These are phyloP conservation scores for Xiphorhynchus elegans DNA, from an alignment of 2,113 vertebrate species.

Conservation along the genomic window DNA sequence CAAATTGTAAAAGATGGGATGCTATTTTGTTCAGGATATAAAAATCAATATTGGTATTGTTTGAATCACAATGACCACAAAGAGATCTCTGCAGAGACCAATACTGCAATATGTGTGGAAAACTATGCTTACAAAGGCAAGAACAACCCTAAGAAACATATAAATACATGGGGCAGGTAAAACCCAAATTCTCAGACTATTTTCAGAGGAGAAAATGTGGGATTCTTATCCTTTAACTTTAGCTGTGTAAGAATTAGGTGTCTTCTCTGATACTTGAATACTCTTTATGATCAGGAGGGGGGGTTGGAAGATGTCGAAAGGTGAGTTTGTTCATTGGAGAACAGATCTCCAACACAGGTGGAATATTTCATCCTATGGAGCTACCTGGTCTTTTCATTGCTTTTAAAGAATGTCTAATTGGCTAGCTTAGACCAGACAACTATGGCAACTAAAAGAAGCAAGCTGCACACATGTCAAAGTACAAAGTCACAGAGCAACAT, in stretches of 20 bases:
- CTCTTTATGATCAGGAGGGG: neutral
- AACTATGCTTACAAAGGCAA: neutral
- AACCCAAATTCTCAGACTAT: neutral
- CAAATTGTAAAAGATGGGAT: neutral
- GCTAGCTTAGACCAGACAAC: neutral
- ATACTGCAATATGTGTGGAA: neutral
- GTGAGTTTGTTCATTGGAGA: neutral
- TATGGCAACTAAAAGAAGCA: neutral
- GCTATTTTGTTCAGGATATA: neutral
- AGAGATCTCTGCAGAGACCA: neutral
- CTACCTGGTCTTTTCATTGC: neutral
- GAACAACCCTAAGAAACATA: neutral
- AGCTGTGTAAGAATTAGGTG: neutral
- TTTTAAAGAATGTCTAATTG: neutral
- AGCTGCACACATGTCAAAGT: neutral
- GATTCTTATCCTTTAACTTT: neutral
- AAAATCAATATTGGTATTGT: constrained; percentile 7
- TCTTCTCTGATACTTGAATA: neutral
- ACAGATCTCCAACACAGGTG: neutral
- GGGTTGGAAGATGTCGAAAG: accelerated
- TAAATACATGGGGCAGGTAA: neutral
- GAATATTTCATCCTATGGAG: neutral
- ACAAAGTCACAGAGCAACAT: neutral
- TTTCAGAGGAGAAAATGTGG: neutral
- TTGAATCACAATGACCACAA: neutral